A percentile compares a stretch with the other conserved stretches of the same genome.
These are phyloP conservation scores for Pachypanchax playfairii DNA, from an alignment of 2,113 vertebrate genomes.

Conservation along the genomic window DNA sequence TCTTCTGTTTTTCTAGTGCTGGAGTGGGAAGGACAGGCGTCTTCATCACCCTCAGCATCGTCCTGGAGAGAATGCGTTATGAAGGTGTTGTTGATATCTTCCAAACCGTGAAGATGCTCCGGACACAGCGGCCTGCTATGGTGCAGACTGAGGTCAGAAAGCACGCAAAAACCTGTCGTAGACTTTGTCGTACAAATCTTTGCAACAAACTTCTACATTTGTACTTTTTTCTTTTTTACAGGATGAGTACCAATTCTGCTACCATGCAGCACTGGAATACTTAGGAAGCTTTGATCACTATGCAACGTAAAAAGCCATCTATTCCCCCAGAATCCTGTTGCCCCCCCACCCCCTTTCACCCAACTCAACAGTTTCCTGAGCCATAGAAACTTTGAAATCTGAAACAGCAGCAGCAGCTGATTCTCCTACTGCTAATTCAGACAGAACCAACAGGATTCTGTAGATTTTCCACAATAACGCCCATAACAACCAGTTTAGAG, in stretches of 20 bases:
- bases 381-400: slow-evolving; percentile 85
- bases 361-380: slow-evolving; percentile 83
- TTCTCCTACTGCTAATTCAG: slow-evolving; percentile 49
- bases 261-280: slow-evolving; percentile 97
- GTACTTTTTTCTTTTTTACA: slow-evolving; percentile 56
- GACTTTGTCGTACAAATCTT: no score
- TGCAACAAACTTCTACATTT: neutral
- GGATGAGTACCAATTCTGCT: slow-evolving; percentile 99
- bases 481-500: slow-evolving; percentile 48
- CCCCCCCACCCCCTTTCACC: slow-evolving; percentile 59
- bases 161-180: neutral
- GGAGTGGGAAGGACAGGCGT: slow-evolving; percentile 95
- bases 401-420: slow-evolving; percentile 71
- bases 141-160: slow-evolving; percentile 94
- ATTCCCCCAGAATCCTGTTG: slow-evolving; percentile 76
- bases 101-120: slow-evolving; percentile 99
- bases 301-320: slow-evolving; percentile 99
- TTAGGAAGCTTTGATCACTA: slow-evolving; percentile 99
- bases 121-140: slow-evolving; percentile 97
- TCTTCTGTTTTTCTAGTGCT: slow-evolving; percentile 78
- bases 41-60: slow-evolving; percentile 96
- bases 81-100: slow-evolving; percentile 98
- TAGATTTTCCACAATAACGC: slow-evolving; percentile 50
- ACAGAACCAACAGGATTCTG: slow-evolving; percentile 49
- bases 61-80: slow-evolving; percentile 97